Evolutionary conservation across 2,113 vertebrate species (phyloP).

Genomic region (Caloenas nicobarica): DNA sequence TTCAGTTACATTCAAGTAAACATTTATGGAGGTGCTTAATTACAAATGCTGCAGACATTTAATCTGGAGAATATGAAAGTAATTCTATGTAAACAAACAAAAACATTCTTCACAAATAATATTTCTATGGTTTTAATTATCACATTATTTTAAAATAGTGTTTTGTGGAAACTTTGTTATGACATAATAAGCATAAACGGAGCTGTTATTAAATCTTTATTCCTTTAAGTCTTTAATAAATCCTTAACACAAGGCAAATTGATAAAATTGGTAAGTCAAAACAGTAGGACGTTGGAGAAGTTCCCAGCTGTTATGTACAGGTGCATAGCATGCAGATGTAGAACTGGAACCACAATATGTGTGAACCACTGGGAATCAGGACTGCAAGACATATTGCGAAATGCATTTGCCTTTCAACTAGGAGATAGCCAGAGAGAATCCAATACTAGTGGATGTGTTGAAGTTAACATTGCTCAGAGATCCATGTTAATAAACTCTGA

Average conservation of each 20-base stretch:
- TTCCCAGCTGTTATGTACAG: not conserved
- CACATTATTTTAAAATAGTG: not conserved
- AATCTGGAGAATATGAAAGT: not conserved
- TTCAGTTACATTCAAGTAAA: not conserved
- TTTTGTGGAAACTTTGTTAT: not conserved
- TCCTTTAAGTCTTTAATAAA: not conserved
- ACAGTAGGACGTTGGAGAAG: not conserved
- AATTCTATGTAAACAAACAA: not conserved
- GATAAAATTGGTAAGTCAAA: not conserved
- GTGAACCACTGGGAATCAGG: not conserved
- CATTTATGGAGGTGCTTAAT: not conserved
- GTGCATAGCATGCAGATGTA: not conserved
- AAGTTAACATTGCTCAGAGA: not conserved
- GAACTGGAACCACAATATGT: not conserved
- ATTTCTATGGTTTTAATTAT: not conserved
- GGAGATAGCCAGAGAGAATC: not conserved
- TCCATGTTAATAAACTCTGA: not conserved
- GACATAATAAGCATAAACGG: not conserved
- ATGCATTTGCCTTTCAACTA: not conserved
- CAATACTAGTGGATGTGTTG: not conserved
- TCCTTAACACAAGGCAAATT: not conserved
- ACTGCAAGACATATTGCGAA: not conserved
- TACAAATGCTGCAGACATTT: not conserved
- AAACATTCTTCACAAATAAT: not conserved
- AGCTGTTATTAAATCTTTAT: not conserved